Evolutionary conservation across 1,140 invertebrate genomes (phyloP).

Genomic region (Caerostris extrusa): DNA sequence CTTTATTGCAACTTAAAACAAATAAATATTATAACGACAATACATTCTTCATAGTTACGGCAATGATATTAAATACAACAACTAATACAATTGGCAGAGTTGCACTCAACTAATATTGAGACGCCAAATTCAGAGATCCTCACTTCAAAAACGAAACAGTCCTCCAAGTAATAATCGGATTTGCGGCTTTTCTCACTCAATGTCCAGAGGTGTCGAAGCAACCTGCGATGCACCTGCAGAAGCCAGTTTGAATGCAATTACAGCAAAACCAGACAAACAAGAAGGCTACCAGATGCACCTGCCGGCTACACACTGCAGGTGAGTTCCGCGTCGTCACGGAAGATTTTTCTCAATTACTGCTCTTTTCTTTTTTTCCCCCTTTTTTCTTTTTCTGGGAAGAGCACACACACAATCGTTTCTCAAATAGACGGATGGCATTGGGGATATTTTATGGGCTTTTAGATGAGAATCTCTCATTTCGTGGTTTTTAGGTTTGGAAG

Average conservation of each 20-base stretch:
- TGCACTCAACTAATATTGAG: too few species aligned
- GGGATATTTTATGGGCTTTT: background rate
- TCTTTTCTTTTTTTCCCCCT: too few species aligned
- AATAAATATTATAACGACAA: too few species aligned
- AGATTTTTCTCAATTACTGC: too few species aligned
- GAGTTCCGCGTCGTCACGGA: slow-evolving; percentile 40
- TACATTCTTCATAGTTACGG: too few species aligned
- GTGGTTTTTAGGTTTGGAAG: too few species aligned
- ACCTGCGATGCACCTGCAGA: slow-evolving; percentile 12
- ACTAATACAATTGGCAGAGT: too few species aligned
- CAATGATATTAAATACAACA: too few species aligned
- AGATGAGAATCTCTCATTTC: background rate
- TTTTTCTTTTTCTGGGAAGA: background rate
- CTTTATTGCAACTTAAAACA: too few species aligned
- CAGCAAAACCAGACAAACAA: slow-evolving; percentile 11
- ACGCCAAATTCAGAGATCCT: too few species aligned
- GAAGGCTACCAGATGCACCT: slow-evolving; percentile 34
- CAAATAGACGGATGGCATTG: background rate
- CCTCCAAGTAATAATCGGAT: background rate
- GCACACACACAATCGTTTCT: too few species aligned
- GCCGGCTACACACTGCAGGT: background rate
- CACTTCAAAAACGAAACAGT: background rate
- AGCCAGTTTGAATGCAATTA: background rate
- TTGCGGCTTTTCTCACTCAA: background rate
- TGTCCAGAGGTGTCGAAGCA: background rate